Base-by-base conservation (phyloP, 2,113 vertebrate species). In the Oncorhynchus tshawytscha region DNA sequence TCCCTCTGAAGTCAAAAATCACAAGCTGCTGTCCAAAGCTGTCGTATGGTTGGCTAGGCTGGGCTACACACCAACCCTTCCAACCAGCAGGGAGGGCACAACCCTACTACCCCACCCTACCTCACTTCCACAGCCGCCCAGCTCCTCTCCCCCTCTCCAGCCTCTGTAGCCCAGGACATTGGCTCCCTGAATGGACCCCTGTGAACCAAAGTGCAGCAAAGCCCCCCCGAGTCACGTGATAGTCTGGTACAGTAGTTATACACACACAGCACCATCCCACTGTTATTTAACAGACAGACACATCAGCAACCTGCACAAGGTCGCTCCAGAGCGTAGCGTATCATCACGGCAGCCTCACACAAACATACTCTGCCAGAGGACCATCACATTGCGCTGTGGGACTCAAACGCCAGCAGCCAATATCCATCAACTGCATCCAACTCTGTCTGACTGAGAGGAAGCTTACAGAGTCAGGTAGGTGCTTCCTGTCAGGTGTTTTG, bases 191-290 rank as follows among this genome's bases (percentile, higher is more conserved):
- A 75, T 60, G 80, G 67, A 85, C 82, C 27, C 64, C 51, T 22
- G 13, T 13, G n/a, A 27, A 27, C 80, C 78, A 39, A 39, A 39
- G 72, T 75, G 73, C 78, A 74, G 82, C 83, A 77, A 45, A 45
- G 84, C 86, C 5, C 31, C 72, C 78, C 45, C 34, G 4, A 22
- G 78, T 90, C 89, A 91, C 85, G 84, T 90, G 87, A 83, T 66
- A 74, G 79, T 78, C 72, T 74, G 73, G 79, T 4, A 79, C 71
- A 70, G 49, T 70, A 71, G 72, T 72, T 76, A 72, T 85, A 80
- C 78, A 74, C 79, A 16, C 70, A 77, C 11, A 67, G 25, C 3
- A 78, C 73, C 84, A 79, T 78, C 71, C 62, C 57, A 29, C 39
- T 13, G 64, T 70, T 48, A 54, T 71, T 74, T 48, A 3, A 71